phyloP scores from a whole-genome alignment of 2,888 invertebrate genomes.

The Cheilosia impressa region DNA sequence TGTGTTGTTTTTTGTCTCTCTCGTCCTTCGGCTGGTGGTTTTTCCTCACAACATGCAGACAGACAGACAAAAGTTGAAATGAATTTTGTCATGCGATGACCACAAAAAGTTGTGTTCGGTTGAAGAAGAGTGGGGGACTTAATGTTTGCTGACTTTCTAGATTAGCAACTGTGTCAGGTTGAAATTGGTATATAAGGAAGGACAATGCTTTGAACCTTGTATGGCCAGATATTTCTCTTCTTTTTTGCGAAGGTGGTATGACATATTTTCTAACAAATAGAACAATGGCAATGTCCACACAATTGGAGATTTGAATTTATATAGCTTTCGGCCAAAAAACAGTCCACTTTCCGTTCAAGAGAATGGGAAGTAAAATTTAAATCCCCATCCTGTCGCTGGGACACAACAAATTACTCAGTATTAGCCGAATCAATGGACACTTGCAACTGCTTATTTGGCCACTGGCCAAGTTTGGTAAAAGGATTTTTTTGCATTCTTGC shows the following conservation, averaged over 20 bases:
- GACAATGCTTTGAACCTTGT: not conserved
- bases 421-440: slow-evolving; percentile 30
- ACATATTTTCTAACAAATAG: not conserved
- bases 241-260: not conserved
- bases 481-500: slow-evolving; percentile 49
- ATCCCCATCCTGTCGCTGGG: slow-evolving; percentile 30
- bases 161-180: slow-evolving; percentile 3
- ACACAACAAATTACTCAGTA: slow-evolving; percentile 59
- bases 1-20: not conserved
- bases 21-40: not conserved
- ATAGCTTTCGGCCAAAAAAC: slow-evolving; percentile 51
- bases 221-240: not conserved
- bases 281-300: not conserved
- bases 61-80: slow-evolving; percentile 41
- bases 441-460: slow-evolving; percentile 47
- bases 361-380: not conserved
- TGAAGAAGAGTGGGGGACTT: slow-evolving; percentile 6
- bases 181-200: slow-evolving; percentile 6
- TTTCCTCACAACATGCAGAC: slow-evolving; percentile 12
- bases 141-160: slow-evolving; percentile 9
- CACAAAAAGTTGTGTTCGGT: slow-evolving; percentile 15
- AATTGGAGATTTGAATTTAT: not conserved
- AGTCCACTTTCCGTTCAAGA: not conserved
- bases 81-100: slow-evolving; percentile 49
- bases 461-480: slow-evolving; percentile 40